phyloP scores from a whole-genome alignment of 2,797 vertebrate species.

The Cyclura pinguis region DNA sequence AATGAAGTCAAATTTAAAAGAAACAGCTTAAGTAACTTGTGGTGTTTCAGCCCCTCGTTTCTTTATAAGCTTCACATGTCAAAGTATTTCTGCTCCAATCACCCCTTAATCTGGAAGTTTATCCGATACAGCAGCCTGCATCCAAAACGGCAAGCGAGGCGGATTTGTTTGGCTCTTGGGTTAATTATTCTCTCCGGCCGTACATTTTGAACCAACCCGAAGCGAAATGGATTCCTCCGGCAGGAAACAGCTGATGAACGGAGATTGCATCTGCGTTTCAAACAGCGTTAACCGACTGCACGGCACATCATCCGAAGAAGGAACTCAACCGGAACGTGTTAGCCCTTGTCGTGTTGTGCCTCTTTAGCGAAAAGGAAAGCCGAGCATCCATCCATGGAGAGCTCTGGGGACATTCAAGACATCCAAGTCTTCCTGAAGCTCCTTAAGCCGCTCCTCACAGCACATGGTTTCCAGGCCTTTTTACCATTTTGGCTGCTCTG shows the following conservation, averaged over 20 bases:
- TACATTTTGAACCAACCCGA: constrained; percentile 68
- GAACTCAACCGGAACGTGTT: background rate
- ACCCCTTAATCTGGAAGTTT: constrained; percentile 39
- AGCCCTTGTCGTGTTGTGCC: background rate
- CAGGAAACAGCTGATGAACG: constrained; percentile 57
- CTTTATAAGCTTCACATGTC: background rate
- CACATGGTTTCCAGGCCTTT: too few species aligned
- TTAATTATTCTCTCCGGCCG: constrained; percentile 72
- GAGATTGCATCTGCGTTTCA: constrained; percentile 75
- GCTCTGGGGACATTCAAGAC: background rate
- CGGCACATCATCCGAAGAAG: constrained; percentile 47
- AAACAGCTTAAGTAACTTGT: background rate
- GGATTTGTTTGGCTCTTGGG: constrained; percentile 65
- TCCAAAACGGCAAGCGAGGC: constrained; percentile 44
- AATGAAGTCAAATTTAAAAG: background rate
- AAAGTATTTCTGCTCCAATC: background rate
- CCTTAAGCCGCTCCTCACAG: too few species aligned
- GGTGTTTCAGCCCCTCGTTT: background rate
- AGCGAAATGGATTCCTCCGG: constrained; percentile 58
- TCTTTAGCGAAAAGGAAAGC: background rate
- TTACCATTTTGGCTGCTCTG: too few species aligned
- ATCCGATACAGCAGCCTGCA: constrained; percentile 43
- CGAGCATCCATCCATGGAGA: background rate
- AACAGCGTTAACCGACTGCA: constrained; percentile 60
- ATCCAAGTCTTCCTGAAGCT: background rate